These are phyloP conservation scores for Vollenhovia emeryi DNA, from an alignment of 1,140 invertebrate species.

Conservation along the genomic window DNA sequence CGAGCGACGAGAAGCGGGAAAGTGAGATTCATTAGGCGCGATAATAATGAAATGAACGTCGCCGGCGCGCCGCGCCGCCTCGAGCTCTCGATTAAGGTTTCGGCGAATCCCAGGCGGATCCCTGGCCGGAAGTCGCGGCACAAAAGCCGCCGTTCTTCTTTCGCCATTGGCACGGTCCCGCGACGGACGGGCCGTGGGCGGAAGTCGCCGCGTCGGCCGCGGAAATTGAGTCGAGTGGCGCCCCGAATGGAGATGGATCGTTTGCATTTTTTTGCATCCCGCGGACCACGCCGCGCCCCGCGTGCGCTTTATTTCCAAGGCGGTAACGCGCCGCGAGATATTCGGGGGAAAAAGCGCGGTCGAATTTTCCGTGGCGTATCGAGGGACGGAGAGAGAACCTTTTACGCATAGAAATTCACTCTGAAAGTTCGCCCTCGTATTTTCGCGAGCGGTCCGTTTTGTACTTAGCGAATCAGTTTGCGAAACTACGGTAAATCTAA, in stretches of 20 bases:
- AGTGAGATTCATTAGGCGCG: constrained; percentile 77
- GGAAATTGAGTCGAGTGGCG: constrained; percentile 49
- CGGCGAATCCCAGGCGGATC: constrained; percentile 5
- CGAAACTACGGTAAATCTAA: not conserved
- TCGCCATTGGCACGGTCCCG: constrained; percentile 33
- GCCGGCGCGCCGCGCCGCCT: constrained; percentile 54
- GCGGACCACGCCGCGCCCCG: not conserved
- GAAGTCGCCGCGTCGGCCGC: not conserved
- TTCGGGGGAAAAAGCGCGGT: not conserved
- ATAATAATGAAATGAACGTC: constrained; percentile 79
- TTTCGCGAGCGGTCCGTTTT: not conserved
- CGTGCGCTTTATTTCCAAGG: not conserved
- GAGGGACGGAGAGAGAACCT: not conserved
- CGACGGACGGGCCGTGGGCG: not conserved
- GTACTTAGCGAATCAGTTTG: not conserved
- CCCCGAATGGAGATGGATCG: constrained; percentile 44
- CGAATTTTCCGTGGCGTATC: not conserved
- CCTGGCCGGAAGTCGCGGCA: constrained; percentile 52
- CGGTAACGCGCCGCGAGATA: not conserved
- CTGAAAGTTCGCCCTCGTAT: not conserved
- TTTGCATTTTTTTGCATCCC: constrained; percentile 43
- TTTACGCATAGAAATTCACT: not conserved
- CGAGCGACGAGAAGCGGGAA: constrained; percentile 55
- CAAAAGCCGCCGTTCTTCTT: constrained; percentile 63
- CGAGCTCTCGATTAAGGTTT: constrained; percentile 64